Conservation (phyloP, 2,888 invertebrate genomes). For the Drosophila dives region DNA sequence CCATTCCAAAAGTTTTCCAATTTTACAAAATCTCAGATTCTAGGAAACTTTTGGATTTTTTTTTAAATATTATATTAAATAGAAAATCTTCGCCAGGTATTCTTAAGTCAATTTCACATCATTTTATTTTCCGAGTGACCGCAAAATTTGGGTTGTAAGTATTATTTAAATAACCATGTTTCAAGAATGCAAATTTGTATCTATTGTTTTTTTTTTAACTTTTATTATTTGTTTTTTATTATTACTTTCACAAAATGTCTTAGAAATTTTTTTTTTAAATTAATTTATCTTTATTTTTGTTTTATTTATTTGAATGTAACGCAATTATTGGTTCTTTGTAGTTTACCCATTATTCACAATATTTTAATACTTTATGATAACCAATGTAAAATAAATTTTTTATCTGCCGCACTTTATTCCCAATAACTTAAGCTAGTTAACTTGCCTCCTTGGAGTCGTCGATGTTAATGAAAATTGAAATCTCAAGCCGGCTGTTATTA, state of each 20-base stretch:
- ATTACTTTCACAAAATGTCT: background rate
- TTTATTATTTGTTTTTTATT: background rate
- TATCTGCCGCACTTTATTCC: background rate
- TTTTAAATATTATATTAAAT: background rate
- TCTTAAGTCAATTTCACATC: background rate
- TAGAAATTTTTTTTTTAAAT: background rate
- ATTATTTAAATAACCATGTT: background rate
- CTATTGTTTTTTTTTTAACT: background rate
- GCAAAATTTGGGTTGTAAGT: background rate
- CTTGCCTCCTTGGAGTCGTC: slow-evolving; percentile 64
- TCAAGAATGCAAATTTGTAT: background rate
- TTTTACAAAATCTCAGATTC: background rate
- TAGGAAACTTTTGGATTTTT: background rate
- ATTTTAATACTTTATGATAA: background rate
- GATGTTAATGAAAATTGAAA: slow-evolving; percentile 65
- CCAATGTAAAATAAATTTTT: background rate
- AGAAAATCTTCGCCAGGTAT: background rate
- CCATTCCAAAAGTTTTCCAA: background rate
- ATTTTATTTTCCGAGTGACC: background rate
- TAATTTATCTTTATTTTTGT: background rate
- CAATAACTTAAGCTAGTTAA: slow-evolving; percentile 34
- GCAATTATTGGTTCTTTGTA: background rate
- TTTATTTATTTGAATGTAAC: background rate
- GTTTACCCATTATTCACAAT: background rate
- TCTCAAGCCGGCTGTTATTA: slow-evolving; percentile 17